These are phyloP conservation scores for Triops longicaudatus DNA, from an alignment of 1,140 invertebrate genomes.

Conservation along the genomic window DNA sequence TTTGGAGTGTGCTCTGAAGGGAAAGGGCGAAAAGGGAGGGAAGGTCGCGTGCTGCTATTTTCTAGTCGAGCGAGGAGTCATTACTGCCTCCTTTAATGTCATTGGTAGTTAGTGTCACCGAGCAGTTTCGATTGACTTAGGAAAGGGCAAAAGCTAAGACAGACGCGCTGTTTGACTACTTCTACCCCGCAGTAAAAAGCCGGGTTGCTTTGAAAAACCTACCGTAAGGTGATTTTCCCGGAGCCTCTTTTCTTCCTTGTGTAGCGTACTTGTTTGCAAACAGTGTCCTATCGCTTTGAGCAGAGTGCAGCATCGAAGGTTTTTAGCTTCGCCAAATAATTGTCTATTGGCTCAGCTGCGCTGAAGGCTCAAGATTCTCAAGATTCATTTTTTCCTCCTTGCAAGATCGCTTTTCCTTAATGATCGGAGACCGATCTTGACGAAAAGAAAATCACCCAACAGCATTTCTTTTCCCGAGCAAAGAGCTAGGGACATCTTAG, in stretches of 20 bases:
- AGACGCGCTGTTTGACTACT: constrained; percentile 18
- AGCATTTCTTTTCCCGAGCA: neutral
- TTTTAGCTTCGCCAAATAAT: neutral
- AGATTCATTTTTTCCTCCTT: constrained; percentile 21
- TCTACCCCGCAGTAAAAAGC: constrained; percentile 8
- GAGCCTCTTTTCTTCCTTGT: constrained; percentile 28
- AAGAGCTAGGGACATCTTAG: neutral
- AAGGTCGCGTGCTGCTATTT: constrained; percentile 5
- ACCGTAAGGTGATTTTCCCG: constrained; percentile 35
- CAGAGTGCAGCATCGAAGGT: neutral
- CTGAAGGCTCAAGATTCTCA: too few species aligned
- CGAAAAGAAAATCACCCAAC: neutral
- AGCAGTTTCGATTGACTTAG: constrained; percentile 1
- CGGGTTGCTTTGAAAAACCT: constrained; percentile 35
- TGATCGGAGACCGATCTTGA: neutral
- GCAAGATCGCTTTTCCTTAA: neutral
- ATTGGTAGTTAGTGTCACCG: constrained; percentile 20
- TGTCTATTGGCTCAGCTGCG: neutral
- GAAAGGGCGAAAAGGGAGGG: neutral
- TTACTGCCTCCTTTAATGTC: constrained; percentile 15
- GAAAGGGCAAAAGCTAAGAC: neutral
- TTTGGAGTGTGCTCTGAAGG: neutral
- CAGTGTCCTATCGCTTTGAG: constrained; percentile 9
- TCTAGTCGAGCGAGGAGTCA: neutral
- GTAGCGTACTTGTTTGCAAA: constrained; percentile 24